A percentile compares a stretch with the other conserved stretches of the same genome.
Evolutionary conservation across 2,113 vertebrate species (phyloP).

Genomic region (Ammodytes dubius): DNA sequence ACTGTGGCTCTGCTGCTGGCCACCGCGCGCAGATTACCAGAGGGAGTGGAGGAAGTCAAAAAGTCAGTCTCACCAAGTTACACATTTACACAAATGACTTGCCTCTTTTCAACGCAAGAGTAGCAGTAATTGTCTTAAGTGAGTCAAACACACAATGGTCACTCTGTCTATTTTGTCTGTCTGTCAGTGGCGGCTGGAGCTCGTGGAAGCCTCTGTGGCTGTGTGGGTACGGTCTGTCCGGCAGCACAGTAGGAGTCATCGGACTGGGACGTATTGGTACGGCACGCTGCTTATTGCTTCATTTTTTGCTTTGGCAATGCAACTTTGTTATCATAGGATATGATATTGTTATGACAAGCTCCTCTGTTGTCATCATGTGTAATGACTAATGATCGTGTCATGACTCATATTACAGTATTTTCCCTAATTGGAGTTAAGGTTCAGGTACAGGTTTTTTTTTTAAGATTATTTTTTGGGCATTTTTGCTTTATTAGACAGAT

Average conservation of each 20-base stretch:
- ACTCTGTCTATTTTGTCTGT: neutral
- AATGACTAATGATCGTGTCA: too few species aligned
- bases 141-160: neutral
- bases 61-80: slow-evolving; percentile 63
- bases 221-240: slow-evolving; percentile 81
- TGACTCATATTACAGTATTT: neutral
- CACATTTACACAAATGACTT: slow-evolving; percentile 9
- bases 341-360: neutral
- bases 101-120: neutral
- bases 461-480: too few species aligned
- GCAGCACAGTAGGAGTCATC: slow-evolving; percentile 86
- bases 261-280: slow-evolving; percentile 87
- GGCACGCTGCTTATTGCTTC: neutral
- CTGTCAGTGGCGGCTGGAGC: slow-evolving; percentile 84
- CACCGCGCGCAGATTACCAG: slow-evolving; percentile 84
- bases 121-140: neutral
- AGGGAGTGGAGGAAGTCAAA: slow-evolving; percentile 82
- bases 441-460: too few species aligned
- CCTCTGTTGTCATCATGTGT: too few species aligned
- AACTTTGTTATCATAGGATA: neutral
- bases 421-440: too few species aligned
- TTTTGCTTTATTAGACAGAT: too few species aligned
- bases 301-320: neutral
- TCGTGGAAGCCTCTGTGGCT: slow-evolving; percentile 85
- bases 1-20: slow-evolving; percentile 85